Conservation (phyloP, 1,140 invertebrate species). For the Zaprionus inermis region DNA sequence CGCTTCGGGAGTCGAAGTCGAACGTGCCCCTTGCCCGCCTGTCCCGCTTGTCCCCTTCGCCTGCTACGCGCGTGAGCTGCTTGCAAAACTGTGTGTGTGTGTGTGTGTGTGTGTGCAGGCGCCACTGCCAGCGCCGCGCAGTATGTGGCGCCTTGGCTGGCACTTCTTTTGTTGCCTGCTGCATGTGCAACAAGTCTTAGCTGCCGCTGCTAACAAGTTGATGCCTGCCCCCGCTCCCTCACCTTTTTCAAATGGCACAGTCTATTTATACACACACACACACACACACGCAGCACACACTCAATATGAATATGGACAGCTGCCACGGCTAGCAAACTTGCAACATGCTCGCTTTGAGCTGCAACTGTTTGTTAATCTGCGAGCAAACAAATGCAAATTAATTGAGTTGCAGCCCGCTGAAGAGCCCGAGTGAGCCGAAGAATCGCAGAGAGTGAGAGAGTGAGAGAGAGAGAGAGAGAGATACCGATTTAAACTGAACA, state of each 20-base stretch:
- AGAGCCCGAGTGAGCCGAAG: background rate
- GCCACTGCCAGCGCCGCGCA: constrained; percentile 25
- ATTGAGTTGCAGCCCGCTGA: background rate
- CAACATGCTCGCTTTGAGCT: constrained; percentile 12
- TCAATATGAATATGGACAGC: constrained; percentile 21
- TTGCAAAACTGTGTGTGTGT: background rate
- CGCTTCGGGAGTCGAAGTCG: constrained; percentile 34
- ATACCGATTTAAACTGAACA: background rate
- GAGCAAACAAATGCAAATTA: constrained; percentile 6
- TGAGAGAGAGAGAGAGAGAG: no score
- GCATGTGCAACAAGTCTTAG: constrained; percentile 33
- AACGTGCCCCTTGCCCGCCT: constrained; percentile 5
- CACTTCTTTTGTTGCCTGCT: constrained; percentile 49
- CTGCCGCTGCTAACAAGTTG: constrained; percentile 51
- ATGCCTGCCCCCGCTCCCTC: constrained; percentile 23
- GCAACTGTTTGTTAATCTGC: constrained; percentile 9
- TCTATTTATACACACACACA: constrained; percentile 30
- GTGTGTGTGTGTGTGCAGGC: constrained; percentile 31
- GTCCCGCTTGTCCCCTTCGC: background rate
- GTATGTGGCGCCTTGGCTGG: constrained; percentile 56
- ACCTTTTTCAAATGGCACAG: constrained; percentile 34
- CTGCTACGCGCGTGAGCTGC: constrained; percentile 57
- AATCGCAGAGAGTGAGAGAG: background rate
- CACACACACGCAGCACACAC: constrained; percentile 1
- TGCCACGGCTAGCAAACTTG: constrained; percentile 10